These are phyloP conservation scores for Lepas anatifera DNA, from an alignment of 2,888 invertebrate genomes.

Conservation along the genomic window DNA sequence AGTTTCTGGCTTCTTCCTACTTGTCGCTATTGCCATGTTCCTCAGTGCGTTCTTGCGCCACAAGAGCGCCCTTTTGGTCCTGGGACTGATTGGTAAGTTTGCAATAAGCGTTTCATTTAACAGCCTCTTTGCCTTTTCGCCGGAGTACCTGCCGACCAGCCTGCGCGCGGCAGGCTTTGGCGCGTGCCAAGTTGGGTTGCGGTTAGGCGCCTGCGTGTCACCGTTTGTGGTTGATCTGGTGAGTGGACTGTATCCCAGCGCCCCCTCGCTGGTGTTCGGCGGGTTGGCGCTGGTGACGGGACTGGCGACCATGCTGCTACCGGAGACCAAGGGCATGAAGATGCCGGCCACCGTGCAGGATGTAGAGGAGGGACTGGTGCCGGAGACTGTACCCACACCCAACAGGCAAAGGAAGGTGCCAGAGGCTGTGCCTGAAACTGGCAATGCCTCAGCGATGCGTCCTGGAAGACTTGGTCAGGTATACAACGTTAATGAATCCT, in stretches of 20 bases:
- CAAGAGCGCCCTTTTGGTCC: constrained; percentile 25
- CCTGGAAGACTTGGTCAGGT: too few relatives aligned
- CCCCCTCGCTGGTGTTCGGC: background rate
- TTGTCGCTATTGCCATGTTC: constrained; percentile 36
- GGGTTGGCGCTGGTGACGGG: background rate
- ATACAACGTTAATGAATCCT: too few relatives aligned
- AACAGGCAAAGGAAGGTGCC: too few relatives aligned
- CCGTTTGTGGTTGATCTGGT: constrained; percentile 32
- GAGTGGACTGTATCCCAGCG: background rate
- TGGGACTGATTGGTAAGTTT: constrained; percentile 31
- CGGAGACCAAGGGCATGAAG: background rate
- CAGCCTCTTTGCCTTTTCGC: constrained; percentile 37
- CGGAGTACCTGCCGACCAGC: constrained; percentile 27
- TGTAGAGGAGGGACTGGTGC: background rate
- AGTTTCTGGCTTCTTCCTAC: constrained; percentile 33
- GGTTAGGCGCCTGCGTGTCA: constrained; percentile 39
- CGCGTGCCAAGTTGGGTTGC: constrained; percentile 26
- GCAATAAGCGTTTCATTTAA: constrained; percentile 38
- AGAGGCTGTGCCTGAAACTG: too few relatives aligned
- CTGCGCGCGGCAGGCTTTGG: constrained; percentile 34
- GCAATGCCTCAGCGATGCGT: too few relatives aligned
- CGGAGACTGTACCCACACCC: too few relatives aligned
- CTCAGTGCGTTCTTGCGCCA: constrained; percentile 31
- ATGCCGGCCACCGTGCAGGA: background rate
- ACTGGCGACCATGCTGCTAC: background rate